Base-by-base conservation (phyloP, 2,113 vertebrate species). In the Anolis sagrei region DNA sequence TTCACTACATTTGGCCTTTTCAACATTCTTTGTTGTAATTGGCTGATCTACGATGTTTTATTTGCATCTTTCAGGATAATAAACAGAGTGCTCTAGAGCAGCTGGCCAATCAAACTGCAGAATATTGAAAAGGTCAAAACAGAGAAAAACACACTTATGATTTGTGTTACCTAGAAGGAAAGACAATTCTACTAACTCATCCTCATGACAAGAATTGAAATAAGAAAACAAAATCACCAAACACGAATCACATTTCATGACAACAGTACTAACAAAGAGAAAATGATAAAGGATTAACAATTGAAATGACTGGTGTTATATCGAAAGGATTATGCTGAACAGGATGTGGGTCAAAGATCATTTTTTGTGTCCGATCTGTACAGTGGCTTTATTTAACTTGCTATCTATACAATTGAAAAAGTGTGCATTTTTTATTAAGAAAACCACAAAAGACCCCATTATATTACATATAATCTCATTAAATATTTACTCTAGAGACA, bases 71-170 rank as follows among this genome's bases (percentile, higher is more conserved):
- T 85, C 79, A 85, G 88, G 69, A 14, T 36, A 85, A 89, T 94
- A 75, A 79, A 91, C 79, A 86, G 78, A 84, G 84, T 85, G 81
- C 90, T 51, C 16, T 89, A 86, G 87, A 90, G 85, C 86, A 92
- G 83, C 83, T 64, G 92, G 84, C 87, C 91, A 90, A 86, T 89
- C 32, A 85, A 92, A 93, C 88, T 90, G 92, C 81, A 93, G 88
- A 86, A 90, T 93, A 84, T 83, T 90, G 51, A 84, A 91, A 94
- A 95, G 93, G 92, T 94, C 91, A 93, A 88, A 92, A 86, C 87
- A 76, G 79, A 83, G 83, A 85, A 91, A 89, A 92, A 88, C 90
- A 48, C 27, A 48, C 39, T 7, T 7, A 77, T 90, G 89, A 94
- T 94, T 93, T 93, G 83, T 75, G 85, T 91, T 89, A 88, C 86